A percentile compares a stretch with the other conserved stretches of the same genome.
Evolutionary conservation across 2,797 vertebrate genomes (phyloP).

Genomic region (Malurus leucopterus): DNA sequence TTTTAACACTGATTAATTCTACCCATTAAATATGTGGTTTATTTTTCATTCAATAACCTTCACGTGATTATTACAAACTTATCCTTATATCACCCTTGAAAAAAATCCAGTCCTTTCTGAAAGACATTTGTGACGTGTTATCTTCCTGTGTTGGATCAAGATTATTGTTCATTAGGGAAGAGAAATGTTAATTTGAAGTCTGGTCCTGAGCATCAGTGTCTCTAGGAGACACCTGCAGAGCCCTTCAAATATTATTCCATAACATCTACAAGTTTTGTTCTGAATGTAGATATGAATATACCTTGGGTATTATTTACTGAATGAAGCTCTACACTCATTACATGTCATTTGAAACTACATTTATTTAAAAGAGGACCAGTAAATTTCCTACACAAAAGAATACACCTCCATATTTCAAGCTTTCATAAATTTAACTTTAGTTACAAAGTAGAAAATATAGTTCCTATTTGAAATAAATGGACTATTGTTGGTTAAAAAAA

Average conservation of each 20-base stretch:
- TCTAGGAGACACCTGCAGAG: slow-evolving; percentile 5
- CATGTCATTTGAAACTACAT: neutral
- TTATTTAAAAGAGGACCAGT: slow-evolving; percentile 13
- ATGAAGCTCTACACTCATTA: neutral
- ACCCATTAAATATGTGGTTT: neutral
- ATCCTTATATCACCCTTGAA: neutral
- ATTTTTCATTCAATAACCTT: neutral
- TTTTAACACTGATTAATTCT: neutral
- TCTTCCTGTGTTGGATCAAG: slow-evolving; percentile 10
- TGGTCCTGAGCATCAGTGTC: neutral
- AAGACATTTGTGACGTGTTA: neutral
- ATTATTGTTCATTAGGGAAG: slow-evolving; percentile 8
- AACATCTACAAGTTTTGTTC: neutral
- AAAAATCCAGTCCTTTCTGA: neutral
- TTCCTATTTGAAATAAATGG: slow-evolving; percentile 19
- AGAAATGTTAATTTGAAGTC: slow-evolving; percentile 12
- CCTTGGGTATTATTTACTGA: neutral
- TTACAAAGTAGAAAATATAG: slow-evolving; percentile 15
- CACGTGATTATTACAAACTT: neutral
- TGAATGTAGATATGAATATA: neutral
- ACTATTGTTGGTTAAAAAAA: slow-evolving; percentile 5
- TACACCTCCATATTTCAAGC: neutral
- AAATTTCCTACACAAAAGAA: slow-evolving; percentile 18
- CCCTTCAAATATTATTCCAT: slow-evolving; percentile 4
- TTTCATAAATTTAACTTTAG: slow-evolving; percentile 34